Percentiles rank a stretch among this genome's conserved stretches.
These are phyloP conservation scores for Pristionchus mayeri DNA, from an alignment of 2,888 invertebrate genomes.

Conservation along the genomic window DNA sequence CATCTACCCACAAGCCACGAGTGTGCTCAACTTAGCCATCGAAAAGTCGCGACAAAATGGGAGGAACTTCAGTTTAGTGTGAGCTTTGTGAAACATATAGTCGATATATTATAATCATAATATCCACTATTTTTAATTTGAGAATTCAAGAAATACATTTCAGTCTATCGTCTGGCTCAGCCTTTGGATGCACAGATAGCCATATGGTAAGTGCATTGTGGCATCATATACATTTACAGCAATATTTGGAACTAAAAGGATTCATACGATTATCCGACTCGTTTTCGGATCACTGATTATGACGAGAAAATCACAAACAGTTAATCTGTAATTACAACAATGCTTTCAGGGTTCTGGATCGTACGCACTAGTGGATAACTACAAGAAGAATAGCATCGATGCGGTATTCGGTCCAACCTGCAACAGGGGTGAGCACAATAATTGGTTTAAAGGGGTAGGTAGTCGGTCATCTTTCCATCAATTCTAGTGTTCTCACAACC, in stretches of 20 bases:
- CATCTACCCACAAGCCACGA: neutral
- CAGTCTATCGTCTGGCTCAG: neutral
- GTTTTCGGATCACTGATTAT: too few species aligned
- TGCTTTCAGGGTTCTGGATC: slow-evolving; percentile 23
- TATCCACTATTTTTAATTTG: neutral
- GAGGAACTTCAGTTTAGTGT: neutral
- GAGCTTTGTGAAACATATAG: neutral
- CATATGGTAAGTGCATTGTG: neutral
- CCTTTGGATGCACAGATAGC: neutral
- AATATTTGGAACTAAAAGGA: too few species aligned
- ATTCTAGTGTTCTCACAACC: too few species aligned
- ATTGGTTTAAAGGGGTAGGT: too few species aligned
- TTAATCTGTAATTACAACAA: neutral
- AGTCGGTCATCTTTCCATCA: too few species aligned
- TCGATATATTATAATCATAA: neutral
- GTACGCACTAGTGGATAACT: slow-evolving; percentile 31
- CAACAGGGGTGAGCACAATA: slow-evolving; percentile 47
- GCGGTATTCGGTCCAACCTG: slow-evolving; percentile 55
- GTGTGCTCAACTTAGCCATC: slow-evolving; percentile 1
- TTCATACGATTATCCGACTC: too few species aligned
- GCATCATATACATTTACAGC: too few species aligned
- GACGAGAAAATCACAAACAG: neutral
- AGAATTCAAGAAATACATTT: neutral
- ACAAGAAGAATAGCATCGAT: slow-evolving; percentile 41
- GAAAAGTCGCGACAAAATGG: neutral